phyloP scores from a whole-genome alignment of 2,113 vertebrate species.

The Rutilus rutilus region DNA sequence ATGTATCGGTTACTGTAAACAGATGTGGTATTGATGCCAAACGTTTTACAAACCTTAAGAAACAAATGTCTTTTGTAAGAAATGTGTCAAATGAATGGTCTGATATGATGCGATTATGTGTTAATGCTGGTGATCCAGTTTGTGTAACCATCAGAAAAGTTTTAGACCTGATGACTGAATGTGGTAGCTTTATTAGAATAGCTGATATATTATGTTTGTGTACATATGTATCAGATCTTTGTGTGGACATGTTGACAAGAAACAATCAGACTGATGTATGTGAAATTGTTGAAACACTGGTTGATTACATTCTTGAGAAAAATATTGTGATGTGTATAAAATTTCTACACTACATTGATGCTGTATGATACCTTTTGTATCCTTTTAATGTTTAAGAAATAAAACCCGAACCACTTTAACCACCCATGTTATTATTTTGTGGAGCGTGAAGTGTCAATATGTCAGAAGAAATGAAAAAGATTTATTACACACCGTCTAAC shows the following conservation, averaged over 20 bases:
- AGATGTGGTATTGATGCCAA: neutral
- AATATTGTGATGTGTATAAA: too few species aligned
- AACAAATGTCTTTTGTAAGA: neutral
- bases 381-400: too few species aligned
- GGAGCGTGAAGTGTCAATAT: too few species aligned
- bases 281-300: too few species aligned
- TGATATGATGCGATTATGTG: neutral
- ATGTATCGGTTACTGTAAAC: neutral
- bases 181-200: neutral
- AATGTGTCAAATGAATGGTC: neutral
- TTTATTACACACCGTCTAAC: constrained; percentile 3
- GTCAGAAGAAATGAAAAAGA: neutral
- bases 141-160: neutral
- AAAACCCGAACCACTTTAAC: neutral
- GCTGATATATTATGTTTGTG: neutral
- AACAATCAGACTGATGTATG: too few species aligned
- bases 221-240: too few species aligned
- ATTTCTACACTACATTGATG: too few species aligned
- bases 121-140: neutral
- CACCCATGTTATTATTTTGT: too few species aligned
- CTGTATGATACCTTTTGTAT: too few species aligned
- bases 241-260: too few species aligned
- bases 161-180: neutral
- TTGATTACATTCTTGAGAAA: too few species aligned
- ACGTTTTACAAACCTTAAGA: neutral